Evolutionary conservation across 2,113 vertebrate genomes (phyloP).

Genomic region (Petrocephalus zakoni): DNA sequence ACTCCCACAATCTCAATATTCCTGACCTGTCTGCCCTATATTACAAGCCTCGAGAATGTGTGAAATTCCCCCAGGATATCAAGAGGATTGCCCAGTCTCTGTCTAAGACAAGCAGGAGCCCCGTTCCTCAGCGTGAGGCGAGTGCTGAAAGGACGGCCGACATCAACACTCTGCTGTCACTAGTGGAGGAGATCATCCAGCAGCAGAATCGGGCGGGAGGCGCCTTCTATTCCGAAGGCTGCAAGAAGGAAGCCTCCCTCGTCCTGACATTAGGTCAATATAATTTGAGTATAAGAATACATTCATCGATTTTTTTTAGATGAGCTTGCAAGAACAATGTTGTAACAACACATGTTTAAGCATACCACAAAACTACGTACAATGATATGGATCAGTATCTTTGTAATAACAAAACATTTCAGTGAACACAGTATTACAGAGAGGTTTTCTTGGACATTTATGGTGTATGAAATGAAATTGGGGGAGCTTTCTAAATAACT

Average conservation of each 20-base stretch:
- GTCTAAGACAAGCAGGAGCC: constrained; percentile 70
- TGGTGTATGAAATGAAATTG: neutral
- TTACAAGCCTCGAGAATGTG: neutral
- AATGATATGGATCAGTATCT: neutral
- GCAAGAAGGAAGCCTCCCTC: constrained; percentile 55
- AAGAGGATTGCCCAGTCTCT: constrained; percentile 76
- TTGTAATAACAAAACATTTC: neutral
- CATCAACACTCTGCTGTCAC: constrained; percentile 76
- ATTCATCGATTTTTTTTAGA: neutral
- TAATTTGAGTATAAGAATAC: neutral
- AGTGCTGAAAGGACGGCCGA: constrained; percentile 60
- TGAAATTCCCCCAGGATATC: constrained; percentile 64
- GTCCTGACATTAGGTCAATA: constrained; percentile 53
- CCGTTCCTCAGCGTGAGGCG: constrained; percentile 53
- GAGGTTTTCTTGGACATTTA: neutral
- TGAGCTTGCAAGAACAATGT: neutral
- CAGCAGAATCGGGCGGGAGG: constrained; percentile 62
- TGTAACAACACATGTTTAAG: neutral
- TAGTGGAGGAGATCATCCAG: constrained; percentile 76
- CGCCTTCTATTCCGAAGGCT: constrained; percentile 59
- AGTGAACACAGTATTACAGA: neutral
- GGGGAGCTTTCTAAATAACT: too few species aligned
- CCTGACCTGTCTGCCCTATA: neutral
- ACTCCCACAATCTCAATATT: too few species aligned
- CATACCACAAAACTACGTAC: neutral